Base-by-base conservation (phyloP, 2,113 vertebrate species). In the Aphyosemion australe region DNA sequence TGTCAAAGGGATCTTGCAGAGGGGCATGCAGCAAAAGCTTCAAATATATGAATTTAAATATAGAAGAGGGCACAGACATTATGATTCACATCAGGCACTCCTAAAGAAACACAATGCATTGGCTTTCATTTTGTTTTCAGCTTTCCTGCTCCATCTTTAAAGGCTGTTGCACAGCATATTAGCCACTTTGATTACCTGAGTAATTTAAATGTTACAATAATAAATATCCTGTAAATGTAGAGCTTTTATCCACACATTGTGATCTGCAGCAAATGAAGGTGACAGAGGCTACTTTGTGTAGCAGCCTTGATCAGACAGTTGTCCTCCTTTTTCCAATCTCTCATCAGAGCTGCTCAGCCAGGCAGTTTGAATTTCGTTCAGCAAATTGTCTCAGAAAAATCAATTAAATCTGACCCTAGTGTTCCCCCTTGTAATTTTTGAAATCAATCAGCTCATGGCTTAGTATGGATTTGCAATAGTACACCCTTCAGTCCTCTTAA, bases 41-140 rank as follows among this genome's bases (percentile, higher is more conserved):
- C 76, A 89, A 87, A 91, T 84, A 84, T 89, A 67, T 81, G 74
- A 84, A 87, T 90, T 89, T 91, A 90, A 89, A 92, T 90, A 87
- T 88, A 76, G 87, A 88, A 84, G 80, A 48, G 81, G 71, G 84
- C 80, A 70, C 50, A 66, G 67, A 65, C 61, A 89, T 87, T 78
- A 74, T 69, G 69, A 84, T 89, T 89, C 82, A 83, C 70, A 56
- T 79, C 85, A 88, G 79, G 80, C 42, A 18, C 74, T 71, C 72
- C 74, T 76, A 56, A 59, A 83, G 77, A 67, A 67, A 80, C 65
- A 76, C 66, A 56, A 73, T 56, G 45, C 52, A 56, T 69, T 68
- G 65, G 42, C 37, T 76, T 69, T 76, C 47, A 51, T 58, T 70
- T 46, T 76, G 57, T 69, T 76, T 76, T 50, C 55, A 65, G 60